Conservation (phyloP, 2,888 invertebrate genomes). For the Celastrina argiolus region DNA sequence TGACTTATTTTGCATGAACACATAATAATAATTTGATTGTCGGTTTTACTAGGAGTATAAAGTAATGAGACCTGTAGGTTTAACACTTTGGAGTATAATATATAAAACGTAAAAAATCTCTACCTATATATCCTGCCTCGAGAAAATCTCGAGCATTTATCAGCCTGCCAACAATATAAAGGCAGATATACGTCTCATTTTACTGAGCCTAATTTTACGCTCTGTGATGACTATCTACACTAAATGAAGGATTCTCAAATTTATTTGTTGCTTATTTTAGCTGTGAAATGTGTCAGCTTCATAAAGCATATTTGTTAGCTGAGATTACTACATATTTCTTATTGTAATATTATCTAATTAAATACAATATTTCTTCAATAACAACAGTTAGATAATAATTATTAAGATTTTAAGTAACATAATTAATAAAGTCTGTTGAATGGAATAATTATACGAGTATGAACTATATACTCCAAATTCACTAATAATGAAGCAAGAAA, state of each 20-base stretch:
- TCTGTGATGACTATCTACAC: neutral
- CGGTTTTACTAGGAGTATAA: neutral
- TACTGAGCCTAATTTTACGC: slow-evolving; percentile 16
- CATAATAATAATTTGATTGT: too few species aligned
- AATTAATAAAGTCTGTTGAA: neutral
- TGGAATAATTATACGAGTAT: neutral
- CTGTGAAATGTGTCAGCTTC: slow-evolving; percentile 6
- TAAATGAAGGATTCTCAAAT: slow-evolving; percentile 5
- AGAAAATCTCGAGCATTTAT: slow-evolving; percentile 15
- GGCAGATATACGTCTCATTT: neutral
- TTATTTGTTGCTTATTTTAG: slow-evolving; percentile 17
- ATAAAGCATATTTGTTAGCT: neutral
- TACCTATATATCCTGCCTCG: neutral
- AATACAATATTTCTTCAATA: neutral
- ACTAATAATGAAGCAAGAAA: neutral
- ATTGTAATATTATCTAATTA: neutral
- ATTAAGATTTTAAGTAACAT: neutral
- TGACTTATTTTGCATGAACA: too few species aligned
- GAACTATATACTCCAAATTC: neutral
- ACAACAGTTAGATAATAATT: neutral
- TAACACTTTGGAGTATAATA: neutral
- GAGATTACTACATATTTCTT: slow-evolving; percentile 13
- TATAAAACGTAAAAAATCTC: neutral
- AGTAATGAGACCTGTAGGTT: neutral
- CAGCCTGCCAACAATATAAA: slow-evolving; percentile 7